Base-by-base conservation (phyloP, 2,888 invertebrate genomes). In the Lycaena phlaeas region DNA sequence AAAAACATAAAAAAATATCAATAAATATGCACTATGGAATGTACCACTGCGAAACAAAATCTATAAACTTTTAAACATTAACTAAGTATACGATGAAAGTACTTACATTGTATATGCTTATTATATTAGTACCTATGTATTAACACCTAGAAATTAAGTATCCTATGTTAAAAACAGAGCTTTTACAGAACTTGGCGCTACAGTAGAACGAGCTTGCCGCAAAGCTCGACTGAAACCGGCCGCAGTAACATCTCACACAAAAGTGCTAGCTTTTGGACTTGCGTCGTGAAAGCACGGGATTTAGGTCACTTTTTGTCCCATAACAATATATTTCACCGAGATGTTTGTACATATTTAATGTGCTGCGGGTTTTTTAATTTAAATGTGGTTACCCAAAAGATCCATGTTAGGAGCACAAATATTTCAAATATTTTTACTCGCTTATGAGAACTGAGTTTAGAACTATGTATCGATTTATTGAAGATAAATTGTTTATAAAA, bases 221-320 rank as follows among this genome's bases (percentile, higher is more conserved):
- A 81, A 73, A 74, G 62, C 68, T 53, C 55, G 59, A 71, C 67
- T 70, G 69, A 60, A 51, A 46, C 55, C 61, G 73, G 76, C 78
- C 73, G 82, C 82, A 84, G 81, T 84, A 71, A 62, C 37, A 48
- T 76, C 75, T 64, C 51, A 56, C 27, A 54, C 68, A 73, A 47
- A 76, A 69, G 37, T 50, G 55, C 48, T 64, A 52, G 58, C 53
- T 46, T 49, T 43, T 31, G 47, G 55, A 53, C 52, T 54, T 64
- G 60, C 51, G 51, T 50, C 50, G 45, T 45, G 41, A 43, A 22
- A 36, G 18, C 11, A 36, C 29, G 12, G 25, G 30, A 41, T 34
- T n/a, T 41, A 41, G 44, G 45, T 47, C 39, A 45, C 12, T 12
- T 36, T 36, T 40, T 29, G 30, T 34, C 11, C 27, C 34, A 17